Evolutionary conservation across 2,797 vertebrate species (phyloP), one percentile per base, ranked within the genome.

Genomic region (Danio aesculapii): DNA sequence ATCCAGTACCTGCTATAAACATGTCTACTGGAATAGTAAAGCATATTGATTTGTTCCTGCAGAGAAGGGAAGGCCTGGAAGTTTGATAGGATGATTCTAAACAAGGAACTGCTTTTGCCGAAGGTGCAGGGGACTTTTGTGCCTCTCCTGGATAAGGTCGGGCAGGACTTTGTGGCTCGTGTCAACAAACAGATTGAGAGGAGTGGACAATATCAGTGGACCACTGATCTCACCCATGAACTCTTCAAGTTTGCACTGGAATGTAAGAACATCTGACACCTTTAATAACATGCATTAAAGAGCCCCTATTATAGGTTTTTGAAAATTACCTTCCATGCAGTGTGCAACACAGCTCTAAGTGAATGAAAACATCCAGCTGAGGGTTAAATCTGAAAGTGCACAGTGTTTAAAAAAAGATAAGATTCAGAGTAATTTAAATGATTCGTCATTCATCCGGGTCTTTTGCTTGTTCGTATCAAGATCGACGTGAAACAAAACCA

Each of bases 211-310:
- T 95, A 93, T 2, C 90, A 89, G 72, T 98, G 96, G 96, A 97
- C 94, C 0, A 92, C 94, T 0, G 96, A 98, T 82, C 89, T 98
- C 67, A 95, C 93, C 70, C 94, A 97, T 0, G 96, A 99, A 82
- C 95, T 99, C 73, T 99, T 99, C 89, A 97, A 97, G 90, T 99
- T 96, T 4, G 96, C 98, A 6, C 91, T 99, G 0, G 97, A 99
- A 92, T 96, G 98, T 99, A 94, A 97, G 97, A 44, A 7, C n/a
- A n/a, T n/a, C 30, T 30, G 30, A 30, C 30, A 30, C 30, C 30
- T 30, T 30, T 30, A 30, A 30, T 30, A 3, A 30, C 30, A 30
- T 30, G 30, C 3, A 30, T 30, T 30, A 30, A 30, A 30, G 30
- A 30, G 30, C 30, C 30, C 30, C 30, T 30, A 30, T 30, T 30